These are phyloP conservation scores for Heliconius charithonia DNA, from an alignment of 2,888 invertebrate species.

Conservation along the genomic window DNA sequence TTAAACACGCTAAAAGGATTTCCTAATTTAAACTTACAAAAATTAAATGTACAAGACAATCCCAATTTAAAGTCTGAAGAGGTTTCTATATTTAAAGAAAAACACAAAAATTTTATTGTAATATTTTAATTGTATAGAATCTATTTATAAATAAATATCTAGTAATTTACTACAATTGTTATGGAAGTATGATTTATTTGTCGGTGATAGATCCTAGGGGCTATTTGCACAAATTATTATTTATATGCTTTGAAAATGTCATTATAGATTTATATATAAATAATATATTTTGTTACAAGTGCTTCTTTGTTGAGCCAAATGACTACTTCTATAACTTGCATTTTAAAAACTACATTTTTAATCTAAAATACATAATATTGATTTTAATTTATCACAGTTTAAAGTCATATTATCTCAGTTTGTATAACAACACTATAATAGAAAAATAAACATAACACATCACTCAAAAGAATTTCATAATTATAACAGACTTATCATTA, in stretches of 20 bases:
- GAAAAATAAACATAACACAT: slow-evolving; percentile 6
- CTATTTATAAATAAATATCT: slow-evolving; percentile 13
- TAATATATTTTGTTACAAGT: slow-evolving; percentile 7
- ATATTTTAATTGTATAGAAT: slow-evolving; percentile 55
- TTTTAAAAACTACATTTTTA: slow-evolving; percentile 14
- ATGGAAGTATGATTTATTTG: slow-evolving; percentile 7
- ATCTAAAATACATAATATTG: not conserved
- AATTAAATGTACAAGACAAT: slow-evolving; percentile 78
- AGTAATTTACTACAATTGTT: slow-evolving; percentile 10
- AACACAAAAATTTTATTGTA: slow-evolving; percentile 55
- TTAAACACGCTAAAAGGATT: slow-evolving; percentile 77
- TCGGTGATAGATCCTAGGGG: not conserved
- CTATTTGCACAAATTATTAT: slow-evolving; percentile 21
- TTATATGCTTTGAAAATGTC: slow-evolving; percentile 1
- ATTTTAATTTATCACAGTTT: slow-evolving; percentile 22
- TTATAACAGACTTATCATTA: slow-evolving; percentile 6
- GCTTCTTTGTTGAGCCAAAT: not conserved
- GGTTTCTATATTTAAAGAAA: slow-evolving; percentile 63
- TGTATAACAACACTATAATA: slow-evolving; percentile 10
- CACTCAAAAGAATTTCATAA: not conserved
- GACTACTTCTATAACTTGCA: not conserved
- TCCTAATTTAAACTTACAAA: slow-evolving; percentile 76
- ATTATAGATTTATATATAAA: slow-evolving; percentile 10
- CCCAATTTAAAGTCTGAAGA: slow-evolving; percentile 61
- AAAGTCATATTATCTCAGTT: slow-evolving; percentile 9